A percentile compares a stretch with the other conserved stretches of the same genome.
These are phyloP conservation scores for Amorpha juglandis DNA, from an alignment of 2,888 invertebrate species.

Conservation along the genomic window DNA sequence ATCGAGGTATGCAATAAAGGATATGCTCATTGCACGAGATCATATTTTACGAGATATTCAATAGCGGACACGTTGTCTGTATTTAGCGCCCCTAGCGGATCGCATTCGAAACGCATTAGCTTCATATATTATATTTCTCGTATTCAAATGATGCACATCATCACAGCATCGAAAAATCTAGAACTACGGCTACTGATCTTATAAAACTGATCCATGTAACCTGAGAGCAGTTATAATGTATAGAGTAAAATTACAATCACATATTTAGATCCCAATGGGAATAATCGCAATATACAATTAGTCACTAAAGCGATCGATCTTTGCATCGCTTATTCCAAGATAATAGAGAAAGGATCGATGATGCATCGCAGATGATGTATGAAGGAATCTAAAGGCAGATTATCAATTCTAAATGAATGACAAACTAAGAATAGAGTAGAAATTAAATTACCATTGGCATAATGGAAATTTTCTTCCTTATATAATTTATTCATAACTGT, in stretches of 20 bases:
- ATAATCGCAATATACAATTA: conserved; percentile 22
- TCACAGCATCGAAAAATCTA: no score
- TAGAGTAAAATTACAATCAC: background rate
- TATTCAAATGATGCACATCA: no score
- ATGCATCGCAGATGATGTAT: conserved; percentile 14
- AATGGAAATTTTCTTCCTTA: background rate
- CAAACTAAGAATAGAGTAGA: background rate
- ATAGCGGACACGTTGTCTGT: no score
- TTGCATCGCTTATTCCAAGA: conserved; percentile 18
- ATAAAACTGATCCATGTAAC: background rate
- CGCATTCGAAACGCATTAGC: no score
- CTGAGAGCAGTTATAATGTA: background rate
- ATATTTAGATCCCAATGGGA: conserved; percentile 19
- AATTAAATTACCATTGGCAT: background rate
- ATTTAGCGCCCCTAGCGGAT: no score
- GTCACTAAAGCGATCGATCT: conserved; percentile 26
- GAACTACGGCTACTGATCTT: no score
- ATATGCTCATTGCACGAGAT: no score
- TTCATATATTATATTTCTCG: no score
- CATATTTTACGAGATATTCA: no score
- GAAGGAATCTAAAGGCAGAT: conserved; percentile 9
- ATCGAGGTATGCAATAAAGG: no score
- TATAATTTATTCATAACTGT: no score
- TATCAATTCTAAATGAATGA: conserved; percentile 17
- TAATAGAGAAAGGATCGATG: conserved; percentile 25